Percentiles rank a stretch among this genome's conserved stretches.
Conservation (phyloP, 2,797 vertebrate species). For the Melanotaenia pygmaea region DNA sequence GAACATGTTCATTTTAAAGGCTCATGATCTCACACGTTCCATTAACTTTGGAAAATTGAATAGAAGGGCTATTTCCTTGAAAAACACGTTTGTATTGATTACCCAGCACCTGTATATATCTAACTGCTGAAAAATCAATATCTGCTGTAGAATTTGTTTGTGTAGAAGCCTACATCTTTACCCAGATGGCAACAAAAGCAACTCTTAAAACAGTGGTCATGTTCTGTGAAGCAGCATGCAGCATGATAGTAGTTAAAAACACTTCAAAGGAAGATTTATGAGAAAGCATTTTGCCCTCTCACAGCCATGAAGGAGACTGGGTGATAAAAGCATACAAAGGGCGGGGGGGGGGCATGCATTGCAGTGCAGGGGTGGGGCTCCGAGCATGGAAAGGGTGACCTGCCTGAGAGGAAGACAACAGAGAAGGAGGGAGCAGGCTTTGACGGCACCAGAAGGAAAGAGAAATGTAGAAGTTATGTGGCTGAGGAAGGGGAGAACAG, state of each 20-base stretch:
- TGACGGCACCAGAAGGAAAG: conserved; percentile 75
- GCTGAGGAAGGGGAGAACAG: conserved; percentile 61
- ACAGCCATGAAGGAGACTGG: conserved; percentile 17
- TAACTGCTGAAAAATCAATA: conserved; percentile 23
- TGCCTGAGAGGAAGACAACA: conserved; percentile 88
- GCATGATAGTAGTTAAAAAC: conserved; percentile 54
- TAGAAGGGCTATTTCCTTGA: conserved; percentile 19
- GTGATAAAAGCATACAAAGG: conserved; percentile 32
- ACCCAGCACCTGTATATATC: conserved; percentile 18
- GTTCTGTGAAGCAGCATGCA: conserved; percentile 32
- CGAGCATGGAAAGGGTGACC: conserved; percentile 72
- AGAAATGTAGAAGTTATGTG: conserved; percentile 65
- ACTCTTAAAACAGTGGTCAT: neutral
- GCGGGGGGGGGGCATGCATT: conserved; percentile 24
- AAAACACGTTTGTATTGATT: conserved; percentile 44
- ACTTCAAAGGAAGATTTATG: conserved; percentile 48
- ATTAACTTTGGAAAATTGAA: conserved; percentile 33
- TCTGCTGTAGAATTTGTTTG: neutral
- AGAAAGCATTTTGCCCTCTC: conserved; percentile 34
- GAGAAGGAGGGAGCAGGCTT: conserved; percentile 71
- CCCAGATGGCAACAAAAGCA: neutral
- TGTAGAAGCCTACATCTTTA: conserved; percentile 1
- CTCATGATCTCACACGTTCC: conserved; percentile 12
- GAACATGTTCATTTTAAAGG: conserved; percentile 17
- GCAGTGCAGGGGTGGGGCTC: conserved; percentile 16